A percentile compares a stretch with the other conserved stretches of the same genome.
These are phyloP conservation scores for Chlorodrepanis virens DNA, from an alignment of 2,113 vertebrate species.

Conservation along the genomic window DNA sequence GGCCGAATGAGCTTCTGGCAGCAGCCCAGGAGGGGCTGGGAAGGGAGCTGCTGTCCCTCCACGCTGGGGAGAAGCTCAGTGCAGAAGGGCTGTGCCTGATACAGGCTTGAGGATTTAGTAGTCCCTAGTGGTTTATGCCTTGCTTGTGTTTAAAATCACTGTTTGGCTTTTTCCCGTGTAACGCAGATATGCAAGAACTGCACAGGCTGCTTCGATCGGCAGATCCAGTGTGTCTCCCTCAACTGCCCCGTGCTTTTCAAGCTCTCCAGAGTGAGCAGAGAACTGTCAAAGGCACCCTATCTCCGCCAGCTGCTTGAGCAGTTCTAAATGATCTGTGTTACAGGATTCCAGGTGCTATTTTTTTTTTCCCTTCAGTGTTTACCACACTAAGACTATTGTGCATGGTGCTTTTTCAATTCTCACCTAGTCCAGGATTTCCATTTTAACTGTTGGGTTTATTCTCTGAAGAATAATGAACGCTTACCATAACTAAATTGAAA, in stretches of 20 bases:
- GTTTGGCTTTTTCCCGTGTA: neutral
- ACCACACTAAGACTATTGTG: constrained; percentile 77
- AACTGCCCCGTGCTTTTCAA: constrained; percentile 95
- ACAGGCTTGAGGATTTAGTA: fast-evolving
- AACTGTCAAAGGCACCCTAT: constrained; percentile 92
- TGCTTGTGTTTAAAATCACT: neutral
- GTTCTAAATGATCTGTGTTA: constrained; percentile 81
- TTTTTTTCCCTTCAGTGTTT: constrained; percentile 68
- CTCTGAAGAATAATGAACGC: constrained; percentile 58
- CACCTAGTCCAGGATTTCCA: constrained; percentile 74
- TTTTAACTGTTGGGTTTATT: constrained; percentile 54
- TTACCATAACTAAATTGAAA: constrained; percentile 50
- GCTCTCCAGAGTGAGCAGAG: constrained; percentile 86
- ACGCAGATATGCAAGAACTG: constrained; percentile 93
- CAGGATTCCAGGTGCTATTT: constrained; percentile 79
- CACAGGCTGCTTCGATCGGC: constrained; percentile 84
- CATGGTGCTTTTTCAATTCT: constrained; percentile 80
- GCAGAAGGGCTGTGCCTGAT: neutral
- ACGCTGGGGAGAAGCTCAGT: neutral
- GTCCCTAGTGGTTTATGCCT: neutral
- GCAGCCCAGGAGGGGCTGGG: neutral
- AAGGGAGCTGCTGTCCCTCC: neutral
- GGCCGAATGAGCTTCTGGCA: neutral
- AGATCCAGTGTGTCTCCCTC: constrained; percentile 88
- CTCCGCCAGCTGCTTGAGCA: constrained; percentile 94